Percentiles rank a stretch among this genome's conserved stretches.
Evolutionary conservation across 1,140 invertebrate genomes (phyloP).

Genomic region (Tribolium castaneum): DNA sequence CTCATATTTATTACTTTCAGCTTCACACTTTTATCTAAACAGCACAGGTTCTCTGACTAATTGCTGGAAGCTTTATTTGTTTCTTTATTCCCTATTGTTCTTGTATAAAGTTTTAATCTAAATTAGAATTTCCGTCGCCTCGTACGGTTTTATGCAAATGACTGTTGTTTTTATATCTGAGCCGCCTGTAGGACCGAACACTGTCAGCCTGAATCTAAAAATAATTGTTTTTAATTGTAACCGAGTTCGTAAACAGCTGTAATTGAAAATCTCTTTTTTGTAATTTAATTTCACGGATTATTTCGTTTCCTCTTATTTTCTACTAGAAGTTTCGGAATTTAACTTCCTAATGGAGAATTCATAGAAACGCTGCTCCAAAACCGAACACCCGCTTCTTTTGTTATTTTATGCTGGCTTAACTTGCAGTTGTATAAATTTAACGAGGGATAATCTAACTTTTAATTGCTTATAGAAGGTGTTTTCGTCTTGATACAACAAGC

Average conservation of each 20-base stretch:
- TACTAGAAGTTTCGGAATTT: slow-evolving; percentile 24
- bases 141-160: slow-evolving; percentile 50
- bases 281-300: slow-evolving; percentile 33
- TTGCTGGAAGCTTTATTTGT: slow-evolving; percentile 45
- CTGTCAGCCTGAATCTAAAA: slow-evolving; percentile 43
- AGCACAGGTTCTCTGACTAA: slow-evolving; percentile 39
- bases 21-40: slow-evolving; percentile 43
- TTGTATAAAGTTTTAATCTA: slow-evolving; percentile 49
- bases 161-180: slow-evolving; percentile 41
- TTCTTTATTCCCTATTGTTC: slow-evolving; percentile 47
- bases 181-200: slow-evolving; percentile 29
- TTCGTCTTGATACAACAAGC: background rate
- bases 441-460: slow-evolving; percentile 13
- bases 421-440: slow-evolving; percentile 1
- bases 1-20: slow-evolving; percentile 1
- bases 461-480: background rate
- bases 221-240: slow-evolving; percentile 49
- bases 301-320: slow-evolving; percentile 27
- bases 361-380: slow-evolving; percentile 13
- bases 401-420: slow-evolving; percentile 5
- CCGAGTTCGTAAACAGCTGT: slow-evolving; percentile 40
- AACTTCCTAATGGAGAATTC: slow-evolving; percentile 37
- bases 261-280: slow-evolving; percentile 41
- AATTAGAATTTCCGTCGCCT: slow-evolving; percentile 47
- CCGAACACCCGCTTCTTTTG: background rate